Conservation (phyloP, 2,113 vertebrate genomes). For the Percina caprodes region DNA sequence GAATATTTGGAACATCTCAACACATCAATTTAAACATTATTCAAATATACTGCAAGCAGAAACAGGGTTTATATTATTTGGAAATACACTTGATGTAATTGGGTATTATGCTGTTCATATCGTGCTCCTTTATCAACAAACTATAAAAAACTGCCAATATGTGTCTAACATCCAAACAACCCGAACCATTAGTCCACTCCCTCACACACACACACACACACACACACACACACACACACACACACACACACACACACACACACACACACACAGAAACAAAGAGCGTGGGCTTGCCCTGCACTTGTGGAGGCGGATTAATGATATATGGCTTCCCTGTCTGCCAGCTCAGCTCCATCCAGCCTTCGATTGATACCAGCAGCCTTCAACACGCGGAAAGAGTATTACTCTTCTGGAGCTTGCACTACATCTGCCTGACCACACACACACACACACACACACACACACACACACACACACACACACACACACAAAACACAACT, state of each 20-base stretch:
- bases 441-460: neutral
- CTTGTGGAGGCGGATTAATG: conserved; percentile 64
- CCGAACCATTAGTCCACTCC: neutral
- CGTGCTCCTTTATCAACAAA: neutral
- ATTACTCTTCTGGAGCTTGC: conserved; percentile 1
- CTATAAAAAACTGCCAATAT: neutral
- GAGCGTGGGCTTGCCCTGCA: conserved; percentile 42
- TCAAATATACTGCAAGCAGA: no score
- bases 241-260: conserved; percentile 10
- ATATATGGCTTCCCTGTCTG: conserved; percentile 70
- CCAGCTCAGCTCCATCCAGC: conserved; percentile 56
- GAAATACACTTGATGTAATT: neutral
- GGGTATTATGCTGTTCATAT: neutral
- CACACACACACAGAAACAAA: conserved; percentile 32
- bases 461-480: neutral
- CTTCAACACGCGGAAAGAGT: conserved; percentile 35
- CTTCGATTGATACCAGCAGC: conserved; percentile 51
- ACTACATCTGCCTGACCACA: neutral
- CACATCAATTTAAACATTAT: no score
- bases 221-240: no score
- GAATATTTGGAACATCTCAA: no score
- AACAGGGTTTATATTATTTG: neutral
- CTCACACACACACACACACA: conserved; percentile 13
- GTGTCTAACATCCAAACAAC: neutral
- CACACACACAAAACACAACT: neutral